Base-by-base conservation (phyloP, 2,113 vertebrate genomes). In the Odocoileus virginianus region DNA sequence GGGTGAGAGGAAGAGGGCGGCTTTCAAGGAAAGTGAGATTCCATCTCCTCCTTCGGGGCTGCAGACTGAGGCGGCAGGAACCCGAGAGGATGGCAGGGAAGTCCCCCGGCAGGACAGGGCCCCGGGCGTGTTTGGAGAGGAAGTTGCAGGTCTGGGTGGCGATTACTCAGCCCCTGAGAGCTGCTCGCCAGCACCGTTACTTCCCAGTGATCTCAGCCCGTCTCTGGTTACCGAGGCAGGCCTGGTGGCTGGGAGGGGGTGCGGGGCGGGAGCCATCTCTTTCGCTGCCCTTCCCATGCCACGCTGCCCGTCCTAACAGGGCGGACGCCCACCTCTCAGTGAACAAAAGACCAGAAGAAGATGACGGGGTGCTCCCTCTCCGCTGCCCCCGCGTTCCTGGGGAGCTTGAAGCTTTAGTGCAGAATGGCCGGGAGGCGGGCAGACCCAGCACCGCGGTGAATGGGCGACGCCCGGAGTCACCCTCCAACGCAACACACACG, bases 11-110 rank as follows among this genome's bases (percentile, higher is more conserved):
- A 27, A 6, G 33, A 61, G n/a, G 9, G 28, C 1, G n/a, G 58
- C 89, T 93, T 87, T 96, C 88, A 86, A 94, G 93, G 93, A 87
- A 93, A 79, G 45, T 3, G 7, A 40, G 54, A 28, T 81, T 85
- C 47, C 10, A 2, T n/a, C 14, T 27, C 43, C 58, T 92, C 36
- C n/a, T 43, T 74, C 3, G 0, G 36, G 67, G 67, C 36, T 74
- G 36, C 36, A 25, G 36, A 40, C 67, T 1, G 5, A 74, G 67
- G 76, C 15, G 0, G 76, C 76, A 81, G 78, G 47, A n/a, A 11
- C 28, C 79, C 1, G 2, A 7, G 47, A 91, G 87, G 21, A 6
- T 16, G 6, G 14, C 0, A 93, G 83, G 87, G 78, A 96, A 95
- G 88, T 55, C 93, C 64, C 95, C 88, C 1, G 0, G 54, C 52